These are phyloP conservation scores for Caenorhabditis sp. DNA, from an alignment of 2,888 invertebrate genomes.

Conservation along the genomic window DNA sequence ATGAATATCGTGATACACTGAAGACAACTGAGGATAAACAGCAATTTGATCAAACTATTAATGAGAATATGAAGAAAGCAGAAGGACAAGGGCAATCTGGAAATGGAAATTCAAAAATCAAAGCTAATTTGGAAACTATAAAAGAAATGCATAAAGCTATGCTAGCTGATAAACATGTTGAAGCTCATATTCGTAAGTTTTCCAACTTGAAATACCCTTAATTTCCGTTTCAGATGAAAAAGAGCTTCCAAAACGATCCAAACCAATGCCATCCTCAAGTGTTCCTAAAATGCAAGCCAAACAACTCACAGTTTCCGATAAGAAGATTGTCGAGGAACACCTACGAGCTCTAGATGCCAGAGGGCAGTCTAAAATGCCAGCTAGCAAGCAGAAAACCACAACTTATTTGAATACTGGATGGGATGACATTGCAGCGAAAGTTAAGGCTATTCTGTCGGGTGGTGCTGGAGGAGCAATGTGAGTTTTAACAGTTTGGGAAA, in stretches of 20 bases:
- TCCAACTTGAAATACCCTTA: constrained; percentile 21
- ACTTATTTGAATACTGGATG: constrained; percentile 56
- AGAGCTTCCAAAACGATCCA: constrained; percentile 48
- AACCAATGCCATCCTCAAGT: constrained; percentile 65
- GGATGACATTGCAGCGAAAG: constrained; percentile 63
- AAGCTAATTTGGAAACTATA: constrained; percentile 58
- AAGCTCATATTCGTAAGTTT: constrained; percentile 62
- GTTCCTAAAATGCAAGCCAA: constrained; percentile 64
- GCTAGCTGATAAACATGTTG: constrained; percentile 62
- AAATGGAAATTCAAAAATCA: constrained; percentile 46
- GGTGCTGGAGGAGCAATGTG: constrained; percentile 55
- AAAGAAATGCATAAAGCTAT: constrained; percentile 65
- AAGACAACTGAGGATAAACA: constrained; percentile 58
- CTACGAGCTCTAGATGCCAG: constrained; percentile 45
- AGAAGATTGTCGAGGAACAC: constrained; percentile 62
- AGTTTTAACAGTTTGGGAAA: neutral
- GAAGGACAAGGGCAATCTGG: too few species aligned
- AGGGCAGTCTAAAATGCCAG: constrained; percentile 50
- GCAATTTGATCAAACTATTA: constrained; percentile 60
- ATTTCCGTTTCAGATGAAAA: constrained; percentile 38
- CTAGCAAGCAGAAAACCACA: constrained; percentile 50
- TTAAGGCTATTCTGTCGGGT: constrained; percentile 45
- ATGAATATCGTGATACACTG: constrained; percentile 49
- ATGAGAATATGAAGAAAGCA: constrained; percentile 61
- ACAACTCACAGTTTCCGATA: constrained; percentile 54